Conservation (phyloP, 2,113 vertebrate genomes). For the Tragulus kanchil region DNA sequence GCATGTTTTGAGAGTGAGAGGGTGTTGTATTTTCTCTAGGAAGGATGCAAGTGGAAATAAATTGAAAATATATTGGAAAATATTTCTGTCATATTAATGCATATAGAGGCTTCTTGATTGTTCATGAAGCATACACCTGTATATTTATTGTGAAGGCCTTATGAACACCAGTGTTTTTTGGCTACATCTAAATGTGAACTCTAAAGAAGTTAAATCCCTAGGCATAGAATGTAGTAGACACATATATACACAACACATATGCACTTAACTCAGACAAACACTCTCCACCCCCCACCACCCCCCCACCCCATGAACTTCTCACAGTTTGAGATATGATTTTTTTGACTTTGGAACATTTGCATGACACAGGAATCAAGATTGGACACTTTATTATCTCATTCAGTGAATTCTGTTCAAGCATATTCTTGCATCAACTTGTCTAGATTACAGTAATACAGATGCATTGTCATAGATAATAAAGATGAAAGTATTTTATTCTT, state of each 20-base stretch:
- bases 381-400: background rate
- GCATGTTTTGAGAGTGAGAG: background rate
- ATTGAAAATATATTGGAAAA: conserved; percentile 45
- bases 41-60: conserved; percentile 48
- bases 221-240: background rate
- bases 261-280: background rate
- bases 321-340: background rate
- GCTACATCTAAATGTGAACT: background rate
- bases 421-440: background rate
- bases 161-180: background rate
- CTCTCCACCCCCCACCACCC: background rate
- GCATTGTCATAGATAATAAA: background rate
- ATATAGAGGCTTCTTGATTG: background rate
- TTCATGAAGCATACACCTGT: background rate
- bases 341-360: background rate
- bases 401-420: background rate
- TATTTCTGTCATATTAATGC: background rate
- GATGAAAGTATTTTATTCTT: background rate
- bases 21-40: conserved; percentile 50
- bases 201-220: conserved; percentile 16
- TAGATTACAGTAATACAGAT: background rate
- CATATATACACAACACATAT: background rate
- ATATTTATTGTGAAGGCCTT: background rate
- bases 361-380: background rate
- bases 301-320: background rate